A percentile compares a stretch with the other conserved stretches of the same genome.
Conservation (phyloP, 1,140 invertebrate species). For the Chrysopa pallens region DNA sequence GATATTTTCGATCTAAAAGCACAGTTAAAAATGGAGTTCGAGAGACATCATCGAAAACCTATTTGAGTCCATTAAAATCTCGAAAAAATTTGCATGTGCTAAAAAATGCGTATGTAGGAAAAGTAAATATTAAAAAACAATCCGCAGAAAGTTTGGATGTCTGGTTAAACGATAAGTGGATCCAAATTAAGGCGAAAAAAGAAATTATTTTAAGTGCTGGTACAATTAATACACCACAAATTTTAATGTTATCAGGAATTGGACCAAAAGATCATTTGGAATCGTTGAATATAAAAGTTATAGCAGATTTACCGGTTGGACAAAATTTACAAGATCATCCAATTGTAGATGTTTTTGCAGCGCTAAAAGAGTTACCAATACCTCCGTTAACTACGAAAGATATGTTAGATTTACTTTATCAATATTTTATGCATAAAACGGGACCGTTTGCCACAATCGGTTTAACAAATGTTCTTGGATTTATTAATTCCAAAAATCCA, state of each 20-base stretch:
- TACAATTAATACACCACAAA: slow-evolving; percentile 33
- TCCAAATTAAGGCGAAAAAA: slow-evolving; percentile 27
- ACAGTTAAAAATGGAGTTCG: slow-evolving; percentile 28
- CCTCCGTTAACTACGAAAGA: slow-evolving; percentile 14
- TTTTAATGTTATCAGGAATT: slow-evolving; percentile 55
- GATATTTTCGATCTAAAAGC: slow-evolving; percentile 16
- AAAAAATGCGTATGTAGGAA: slow-evolving; percentile 26
- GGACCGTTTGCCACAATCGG: slow-evolving; percentile 24
- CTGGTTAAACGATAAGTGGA: slow-evolving; percentile 13
- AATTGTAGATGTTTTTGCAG: slow-evolving; percentile 14
- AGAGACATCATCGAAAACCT: slow-evolving; percentile 38
- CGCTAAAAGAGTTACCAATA: slow-evolving; percentile 10
- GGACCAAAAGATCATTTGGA: slow-evolving; percentile 46
- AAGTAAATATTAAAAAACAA: slow-evolving; percentile 18
- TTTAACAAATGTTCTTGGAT: slow-evolving; percentile 23
- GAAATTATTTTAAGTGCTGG: slow-evolving; percentile 47
- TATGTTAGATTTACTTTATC: slow-evolving; percentile 25
- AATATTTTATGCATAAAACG: slow-evolving; percentile 22
- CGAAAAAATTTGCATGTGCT: slow-evolving; percentile 34
- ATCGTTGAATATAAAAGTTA: slow-evolving; percentile 29
- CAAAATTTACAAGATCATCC: slow-evolving; percentile 47
- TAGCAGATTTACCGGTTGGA: slow-evolving; percentile 40
- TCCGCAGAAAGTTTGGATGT: slow-evolving; percentile 11
- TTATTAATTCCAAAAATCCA: slow-evolving; percentile 17
- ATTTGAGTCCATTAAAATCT: slow-evolving; percentile 32